Conservation (phyloP, 2,797 vertebrate species). For the Cheracebus regulus region DNA sequence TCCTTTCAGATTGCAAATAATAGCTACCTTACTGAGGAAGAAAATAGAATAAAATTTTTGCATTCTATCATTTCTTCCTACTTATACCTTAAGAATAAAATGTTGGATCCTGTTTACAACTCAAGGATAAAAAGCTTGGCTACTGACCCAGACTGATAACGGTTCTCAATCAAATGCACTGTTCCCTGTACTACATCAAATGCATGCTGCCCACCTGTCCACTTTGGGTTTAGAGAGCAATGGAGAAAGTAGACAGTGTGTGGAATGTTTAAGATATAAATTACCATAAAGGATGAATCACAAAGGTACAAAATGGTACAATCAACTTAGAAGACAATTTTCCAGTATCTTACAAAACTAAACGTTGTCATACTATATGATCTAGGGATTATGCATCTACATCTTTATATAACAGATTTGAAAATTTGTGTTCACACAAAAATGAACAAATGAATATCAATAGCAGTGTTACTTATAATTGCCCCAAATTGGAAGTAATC, state of each 20-base stretch:
- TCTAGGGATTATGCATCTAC: not conserved
- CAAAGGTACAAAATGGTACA: not conserved
- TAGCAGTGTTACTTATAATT: not conserved
- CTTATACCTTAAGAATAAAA: not conserved
- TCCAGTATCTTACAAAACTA: not conserved
- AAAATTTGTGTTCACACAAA: not conserved
- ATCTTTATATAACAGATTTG: not conserved
- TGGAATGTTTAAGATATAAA: not conserved
- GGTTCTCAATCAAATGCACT: not conserved
- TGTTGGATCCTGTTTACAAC: not conserved
- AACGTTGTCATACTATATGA: not conserved
- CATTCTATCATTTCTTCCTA: not conserved
- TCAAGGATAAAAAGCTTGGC: not conserved
- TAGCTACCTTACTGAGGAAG: not conserved
- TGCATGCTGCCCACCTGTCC: not conserved
- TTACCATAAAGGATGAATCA: not conserved
- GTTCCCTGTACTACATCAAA: fast-evolving
- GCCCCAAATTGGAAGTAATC: not conserved
- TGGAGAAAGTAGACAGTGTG: not conserved
- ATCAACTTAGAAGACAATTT: not conserved
- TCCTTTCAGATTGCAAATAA: not conserved
- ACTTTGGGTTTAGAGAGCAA: not conserved
- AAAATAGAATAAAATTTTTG: not conserved
- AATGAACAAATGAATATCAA: not conserved
- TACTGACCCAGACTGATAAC: not conserved